phyloP scores from a whole-genome alignment of 2,113 vertebrate species.

The Hiodon tergisus region DNA sequence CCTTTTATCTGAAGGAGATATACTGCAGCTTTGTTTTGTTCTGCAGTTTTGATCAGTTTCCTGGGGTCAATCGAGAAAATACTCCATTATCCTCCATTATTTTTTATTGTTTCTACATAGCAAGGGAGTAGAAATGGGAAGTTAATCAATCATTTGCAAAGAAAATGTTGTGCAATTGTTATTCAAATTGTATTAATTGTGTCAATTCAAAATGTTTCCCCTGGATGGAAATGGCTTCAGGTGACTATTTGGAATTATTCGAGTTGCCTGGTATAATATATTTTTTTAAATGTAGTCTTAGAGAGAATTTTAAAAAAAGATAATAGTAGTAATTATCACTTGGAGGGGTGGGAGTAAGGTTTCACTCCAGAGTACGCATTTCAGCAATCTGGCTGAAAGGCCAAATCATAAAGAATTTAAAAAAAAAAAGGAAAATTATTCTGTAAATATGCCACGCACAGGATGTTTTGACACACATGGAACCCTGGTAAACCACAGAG shows the following conservation, averaged over 20 bases:
- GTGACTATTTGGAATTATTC: constrained; percentile 1
- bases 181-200: neutral
- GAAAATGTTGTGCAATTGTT: neutral
- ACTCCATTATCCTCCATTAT: too few relatives aligned
- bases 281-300: neutral
- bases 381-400: neutral
- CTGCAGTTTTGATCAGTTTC: too few relatives aligned
- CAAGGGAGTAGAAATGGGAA: too few relatives aligned
- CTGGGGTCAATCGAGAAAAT: too few relatives aligned
- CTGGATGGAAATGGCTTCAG: neutral
- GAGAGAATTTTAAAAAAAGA: neutral
- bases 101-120: too few relatives aligned
- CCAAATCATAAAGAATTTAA: too few relatives aligned
- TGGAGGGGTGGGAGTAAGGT: neutral
- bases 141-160: too few relatives aligned
- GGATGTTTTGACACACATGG: neutral
- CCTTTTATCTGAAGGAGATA: too few relatives aligned
- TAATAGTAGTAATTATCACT: neutral
- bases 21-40: too few relatives aligned
- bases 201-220: neutral
- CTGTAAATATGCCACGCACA: too few relatives aligned
- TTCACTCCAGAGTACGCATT: too few relatives aligned
- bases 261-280: constrained; percentile 1
- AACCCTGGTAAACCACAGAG: constrained; percentile 3
- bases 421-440: neutral